These are phyloP conservation scores for Passer montanus DNA, from an alignment of 2,113 vertebrate species.

Conservation along the genomic window DNA sequence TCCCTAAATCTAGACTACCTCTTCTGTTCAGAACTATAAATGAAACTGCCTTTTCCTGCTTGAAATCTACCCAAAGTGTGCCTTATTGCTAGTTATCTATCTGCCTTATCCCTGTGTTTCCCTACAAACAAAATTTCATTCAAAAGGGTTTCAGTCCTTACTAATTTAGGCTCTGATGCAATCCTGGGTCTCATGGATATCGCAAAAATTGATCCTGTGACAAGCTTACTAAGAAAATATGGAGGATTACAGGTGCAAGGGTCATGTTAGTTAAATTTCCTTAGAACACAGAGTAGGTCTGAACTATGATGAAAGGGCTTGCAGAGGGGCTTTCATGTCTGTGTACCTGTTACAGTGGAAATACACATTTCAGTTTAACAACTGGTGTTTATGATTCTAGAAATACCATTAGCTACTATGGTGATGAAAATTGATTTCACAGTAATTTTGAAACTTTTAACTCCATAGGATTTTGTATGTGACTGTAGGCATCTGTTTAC, in stretches of 20 bases:
- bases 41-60: background rate
- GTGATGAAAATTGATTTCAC: constrained; percentile 29
- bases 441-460: constrained; percentile 21
- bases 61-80: background rate
- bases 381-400: background rate
- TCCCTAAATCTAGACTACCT: background rate
- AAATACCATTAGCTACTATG: constrained; percentile 43
- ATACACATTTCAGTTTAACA: background rate
- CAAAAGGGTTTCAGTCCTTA: background rate
- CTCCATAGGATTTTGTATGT: background rate
- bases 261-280: background rate
- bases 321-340: background rate
- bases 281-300: background rate
- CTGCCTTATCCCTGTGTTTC: background rate
- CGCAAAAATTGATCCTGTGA: background rate
- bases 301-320: background rate
- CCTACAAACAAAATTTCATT: background rate
- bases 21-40: background rate
- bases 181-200: background rate
- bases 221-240: background rate
- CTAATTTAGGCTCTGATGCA: background rate
- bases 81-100: background rate
- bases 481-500: constrained; percentile 27
- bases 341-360: background rate
- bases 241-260: background rate